These are phyloP conservation scores for Pseudorhiza aurosa DNA, from an alignment of 30 jellyfish, hydroid and myxozoan species.

Conservation along the genomic window DNA sequence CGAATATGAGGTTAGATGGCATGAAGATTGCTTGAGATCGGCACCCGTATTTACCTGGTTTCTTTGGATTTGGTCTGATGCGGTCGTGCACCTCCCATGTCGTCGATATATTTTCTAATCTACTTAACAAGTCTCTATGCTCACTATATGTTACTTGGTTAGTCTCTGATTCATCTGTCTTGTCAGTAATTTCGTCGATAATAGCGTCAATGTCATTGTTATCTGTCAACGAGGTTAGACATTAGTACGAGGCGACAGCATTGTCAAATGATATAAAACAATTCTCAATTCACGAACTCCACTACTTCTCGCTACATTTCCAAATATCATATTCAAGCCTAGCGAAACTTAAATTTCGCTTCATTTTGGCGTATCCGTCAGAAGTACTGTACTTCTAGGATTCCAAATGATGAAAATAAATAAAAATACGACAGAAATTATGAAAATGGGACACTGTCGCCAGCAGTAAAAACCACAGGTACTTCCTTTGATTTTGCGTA, in stretches of 20 bases:
- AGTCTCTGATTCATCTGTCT: conserved; percentile 43
- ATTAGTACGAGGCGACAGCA: conserved; percentile 1
- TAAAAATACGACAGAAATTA: too few relatives aligned
- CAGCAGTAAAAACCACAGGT: too few relatives aligned
- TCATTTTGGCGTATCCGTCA: too few relatives aligned
- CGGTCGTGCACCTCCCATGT: conserved; percentile 72
- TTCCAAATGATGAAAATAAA: too few relatives aligned
- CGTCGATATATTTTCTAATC: conserved; percentile 58
- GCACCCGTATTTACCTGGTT: conserved; percentile 19
- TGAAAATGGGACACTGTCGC: too few relatives aligned
- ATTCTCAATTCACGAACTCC: too few relatives aligned
- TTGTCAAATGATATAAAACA: background rate
- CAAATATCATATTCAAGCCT: too few relatives aligned
- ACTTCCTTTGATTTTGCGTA: too few relatives aligned
- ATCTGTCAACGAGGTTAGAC: conserved; percentile 53
- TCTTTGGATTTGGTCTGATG: conserved; percentile 45
- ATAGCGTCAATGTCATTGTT: conserved; percentile 68
- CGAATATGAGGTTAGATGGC: too few relatives aligned
- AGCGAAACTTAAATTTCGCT: too few relatives aligned
- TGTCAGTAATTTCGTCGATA: conserved; percentile 72
- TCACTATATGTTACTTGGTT: conserved; percentile 36
- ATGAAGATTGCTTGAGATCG: background rate
- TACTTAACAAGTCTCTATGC: conserved; percentile 33
- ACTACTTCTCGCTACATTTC: too few relatives aligned
- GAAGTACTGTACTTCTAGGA: too few relatives aligned